Evolutionary conservation across 2,888 invertebrate genomes (phyloP), one percentile per base, ranked within the genome.

Genomic region (Copidosoma aretas): DNA sequence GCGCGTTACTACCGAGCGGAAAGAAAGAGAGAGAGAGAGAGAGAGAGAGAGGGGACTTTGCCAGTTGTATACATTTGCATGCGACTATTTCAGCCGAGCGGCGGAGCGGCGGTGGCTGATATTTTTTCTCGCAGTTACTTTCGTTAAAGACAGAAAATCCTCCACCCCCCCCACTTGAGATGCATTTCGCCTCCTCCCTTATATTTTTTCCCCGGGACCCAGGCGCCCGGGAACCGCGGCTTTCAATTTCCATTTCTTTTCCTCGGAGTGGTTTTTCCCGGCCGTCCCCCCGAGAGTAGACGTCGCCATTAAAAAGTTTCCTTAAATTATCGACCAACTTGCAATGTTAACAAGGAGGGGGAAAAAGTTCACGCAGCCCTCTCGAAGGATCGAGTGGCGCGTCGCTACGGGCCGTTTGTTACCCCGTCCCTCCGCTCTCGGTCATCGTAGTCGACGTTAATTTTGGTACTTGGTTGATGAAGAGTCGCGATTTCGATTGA

Each of bases 291-390:
- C 53, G 65, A 70, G 43, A 65, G 32, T 32, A 8, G 32, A 32
- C 32, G 32, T 71, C 68, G 67, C 64, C 70, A 72, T 73, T 73
- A 72, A 73, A 71, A 73, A 72, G 63, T 72, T 73, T 72, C 60
- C 52, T 64, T 60, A 67, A 71, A 70, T 71, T 71, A 73, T 70
- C 53, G 58, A 56, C 52, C 52, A 63, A 64, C 64, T 70, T 67
- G 57, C 60, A 61, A 63, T 67, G 60, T 64, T 67, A 72, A 63
- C 67, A 67, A 63, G 59, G 60, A 52, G 41, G 57, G 69, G 63
- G 60, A 64, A 68, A 67, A 72, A 22, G 51, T 64, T 8, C 12
- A 51, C 5, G 51, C 10, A 22, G n/a, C 51, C 46, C 22, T 22
- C 57, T 15, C 51, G 41, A 64, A 64, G 57, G 57, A 57, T 58